Conservation (phyloP, 2,797 vertebrate genomes). For the Cheirogaleus major region DNA sequence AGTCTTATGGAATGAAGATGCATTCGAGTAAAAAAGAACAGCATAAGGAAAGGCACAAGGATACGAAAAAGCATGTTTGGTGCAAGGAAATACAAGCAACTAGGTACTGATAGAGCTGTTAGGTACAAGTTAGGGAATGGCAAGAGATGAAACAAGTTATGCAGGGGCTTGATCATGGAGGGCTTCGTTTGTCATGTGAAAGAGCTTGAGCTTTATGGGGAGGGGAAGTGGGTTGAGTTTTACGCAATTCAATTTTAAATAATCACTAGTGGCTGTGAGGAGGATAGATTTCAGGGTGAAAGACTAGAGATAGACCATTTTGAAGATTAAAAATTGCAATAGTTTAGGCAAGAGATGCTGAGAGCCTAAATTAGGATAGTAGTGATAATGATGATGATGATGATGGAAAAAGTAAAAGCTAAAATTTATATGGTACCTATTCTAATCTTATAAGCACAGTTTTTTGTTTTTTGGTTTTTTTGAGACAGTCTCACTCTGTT, state of each 20-base stretch:
- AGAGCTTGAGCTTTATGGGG: not conserved
- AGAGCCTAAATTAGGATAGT: not conserved
- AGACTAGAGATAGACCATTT: slow-evolving; percentile 32
- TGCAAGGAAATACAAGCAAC: not conserved
- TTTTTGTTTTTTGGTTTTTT: not conserved
- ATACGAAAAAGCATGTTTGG: not conserved
- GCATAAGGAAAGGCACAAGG: not conserved
- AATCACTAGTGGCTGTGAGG: not conserved
- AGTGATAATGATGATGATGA: not conserved
- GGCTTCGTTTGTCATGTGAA: not conserved
- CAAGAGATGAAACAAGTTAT: not conserved
- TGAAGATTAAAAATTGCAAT: not conserved
- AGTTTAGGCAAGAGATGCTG: not conserved
- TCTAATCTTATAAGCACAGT: not conserved
- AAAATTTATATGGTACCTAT: not conserved
- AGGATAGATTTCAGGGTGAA: slow-evolving; percentile 6
- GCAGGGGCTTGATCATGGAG: not conserved
- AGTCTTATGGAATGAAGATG: not conserved
- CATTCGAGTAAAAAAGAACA: slow-evolving; percentile 13
- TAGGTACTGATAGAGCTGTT: not conserved
- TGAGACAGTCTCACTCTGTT: too few relatives aligned
- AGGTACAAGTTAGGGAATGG: not conserved
- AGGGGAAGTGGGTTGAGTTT: not conserved
- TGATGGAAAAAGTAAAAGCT: not conserved
- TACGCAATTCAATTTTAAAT: slow-evolving; percentile 29